These are phyloP conservation scores for Nephrocerus scutellatus DNA, from an alignment of 2,888 invertebrate species.

Conservation along the genomic window DNA sequence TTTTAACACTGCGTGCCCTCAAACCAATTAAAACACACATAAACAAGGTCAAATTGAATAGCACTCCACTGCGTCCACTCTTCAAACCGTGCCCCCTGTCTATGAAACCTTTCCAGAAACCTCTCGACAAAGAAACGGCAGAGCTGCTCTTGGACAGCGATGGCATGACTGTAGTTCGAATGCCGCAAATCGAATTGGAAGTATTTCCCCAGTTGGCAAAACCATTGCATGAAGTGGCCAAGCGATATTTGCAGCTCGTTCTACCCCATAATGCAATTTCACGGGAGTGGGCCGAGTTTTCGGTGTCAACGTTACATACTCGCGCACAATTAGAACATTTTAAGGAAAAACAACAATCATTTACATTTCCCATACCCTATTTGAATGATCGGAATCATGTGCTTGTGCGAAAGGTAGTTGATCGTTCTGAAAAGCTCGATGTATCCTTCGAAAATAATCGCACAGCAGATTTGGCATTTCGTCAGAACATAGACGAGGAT, in stretches of 20 bases:
- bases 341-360: slow-evolving; percentile 31
- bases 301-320: slow-evolving; percentile 39
- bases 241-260: slow-evolving; percentile 43
- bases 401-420: slow-evolving; percentile 49
- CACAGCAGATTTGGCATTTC: slow-evolving; percentile 34
- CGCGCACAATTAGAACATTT: background rate
- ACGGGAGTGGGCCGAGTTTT: slow-evolving; percentile 46
- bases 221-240: slow-evolving; percentile 40
- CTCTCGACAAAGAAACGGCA: slow-evolving; percentile 37
- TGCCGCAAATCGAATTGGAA: slow-evolving; percentile 43
- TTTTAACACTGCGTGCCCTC: slow-evolving; percentile 25
- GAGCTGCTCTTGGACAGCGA: slow-evolving; percentile 35
- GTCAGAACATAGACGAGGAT: slow-evolving; percentile 22
- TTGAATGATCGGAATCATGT: slow-evolving; percentile 53
- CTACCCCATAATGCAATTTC: slow-evolving; percentile 42
- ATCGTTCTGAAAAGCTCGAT: slow-evolving; percentile 40
- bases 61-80: slow-evolving; percentile 28
- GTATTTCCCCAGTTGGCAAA: slow-evolving; percentile 39
- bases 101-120: slow-evolving; percentile 35
- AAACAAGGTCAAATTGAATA: slow-evolving; percentile 28
- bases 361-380: slow-evolving; percentile 55
- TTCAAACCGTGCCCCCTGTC: slow-evolving; percentile 44
- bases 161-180: slow-evolving; percentile 40
- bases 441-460: slow-evolving; percentile 28
- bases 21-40: slow-evolving; percentile 28